Conservation (phyloP, 2,113 vertebrate genomes). For the Gyps fulvus region DNA sequence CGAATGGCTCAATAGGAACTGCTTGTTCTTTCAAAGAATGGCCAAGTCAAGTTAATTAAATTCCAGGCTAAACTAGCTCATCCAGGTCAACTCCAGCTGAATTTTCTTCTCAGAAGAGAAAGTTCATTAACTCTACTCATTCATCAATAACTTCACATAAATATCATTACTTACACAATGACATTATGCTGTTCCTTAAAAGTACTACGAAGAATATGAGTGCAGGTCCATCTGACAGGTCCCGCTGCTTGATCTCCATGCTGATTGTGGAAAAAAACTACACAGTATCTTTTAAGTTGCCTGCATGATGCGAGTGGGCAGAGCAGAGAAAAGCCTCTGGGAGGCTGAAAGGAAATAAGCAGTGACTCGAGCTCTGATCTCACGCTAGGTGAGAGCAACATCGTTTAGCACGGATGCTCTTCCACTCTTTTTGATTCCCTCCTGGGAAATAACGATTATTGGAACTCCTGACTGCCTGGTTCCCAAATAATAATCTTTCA, state of each 20-base stretch:
- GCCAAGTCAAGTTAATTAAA: neutral
- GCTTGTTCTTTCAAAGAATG: conserved; percentile 13
- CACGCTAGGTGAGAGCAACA: neutral
- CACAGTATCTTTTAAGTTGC: neutral
- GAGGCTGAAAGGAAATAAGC: neutral
- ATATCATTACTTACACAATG: neutral
- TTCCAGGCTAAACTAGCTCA: neutral
- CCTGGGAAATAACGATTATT: neutral
- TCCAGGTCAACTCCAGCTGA: neutral
- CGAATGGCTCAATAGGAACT: neutral
- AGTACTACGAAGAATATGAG: neutral
- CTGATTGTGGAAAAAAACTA: neutral
- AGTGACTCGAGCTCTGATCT: neutral
- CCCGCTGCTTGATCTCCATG: neutral
- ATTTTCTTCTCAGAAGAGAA: neutral
- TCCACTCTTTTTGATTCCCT: neutral
- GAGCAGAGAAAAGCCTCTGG: neutral
- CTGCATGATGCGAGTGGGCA: neutral
- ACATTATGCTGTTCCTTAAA: neutral
- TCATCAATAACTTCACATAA: neutral
- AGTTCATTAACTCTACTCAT: neutral
- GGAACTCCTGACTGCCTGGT: neutral
- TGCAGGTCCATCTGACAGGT: neutral
- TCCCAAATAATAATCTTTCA: neutral
- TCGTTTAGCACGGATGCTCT: accelerated